Evolutionary conservation across 2,888 invertebrate species (phyloP).

Genomic region (Trachelus iudaicus): DNA sequence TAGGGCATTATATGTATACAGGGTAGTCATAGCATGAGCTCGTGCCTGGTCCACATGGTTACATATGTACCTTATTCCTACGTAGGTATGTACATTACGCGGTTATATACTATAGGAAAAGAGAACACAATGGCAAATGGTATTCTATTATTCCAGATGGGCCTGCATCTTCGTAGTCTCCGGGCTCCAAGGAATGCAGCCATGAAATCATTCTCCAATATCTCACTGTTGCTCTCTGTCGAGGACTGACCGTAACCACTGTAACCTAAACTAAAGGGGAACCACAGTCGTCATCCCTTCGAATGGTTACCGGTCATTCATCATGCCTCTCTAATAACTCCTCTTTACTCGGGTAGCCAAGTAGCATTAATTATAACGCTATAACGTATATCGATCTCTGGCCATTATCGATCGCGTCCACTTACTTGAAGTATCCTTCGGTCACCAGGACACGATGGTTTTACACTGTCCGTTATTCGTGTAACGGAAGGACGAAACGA

Average conservation of each 20-base stretch:
- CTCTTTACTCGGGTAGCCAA: conserved; percentile 36
- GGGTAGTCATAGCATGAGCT: background rate
- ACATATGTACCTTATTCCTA: background rate
- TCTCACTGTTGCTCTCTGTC: conserved; percentile 44
- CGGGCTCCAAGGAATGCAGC: conserved; percentile 49
- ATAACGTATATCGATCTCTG: background rate
- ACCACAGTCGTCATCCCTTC: background rate
- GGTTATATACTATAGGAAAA: conserved; percentile 2
- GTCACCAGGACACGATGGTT: background rate
- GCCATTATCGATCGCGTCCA: background rate
- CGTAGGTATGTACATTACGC: background rate
- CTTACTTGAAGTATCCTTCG: background rate
- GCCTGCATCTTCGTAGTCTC: conserved; percentile 37
- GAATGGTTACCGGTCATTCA: conserved; percentile 39
- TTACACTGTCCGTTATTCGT: background rate
- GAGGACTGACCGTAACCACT: conserved; percentile 13
- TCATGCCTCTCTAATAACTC: conserved; percentile 56
- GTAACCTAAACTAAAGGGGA: background rate
- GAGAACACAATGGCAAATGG: conserved; percentile 60
- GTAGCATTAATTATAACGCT: conserved; percentile 44
- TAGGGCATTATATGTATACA: background rate
- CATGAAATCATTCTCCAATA: conserved; percentile 59
- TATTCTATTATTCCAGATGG: conserved; percentile 64
- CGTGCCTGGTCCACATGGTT: background rate
- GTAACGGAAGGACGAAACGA: background rate